A percentile compares a stretch with the other conserved stretches of the same genome.
Evolutionary conservation across 2,113 vertebrate genomes (phyloP).

Genomic region (Phasianus colchicus): DNA sequence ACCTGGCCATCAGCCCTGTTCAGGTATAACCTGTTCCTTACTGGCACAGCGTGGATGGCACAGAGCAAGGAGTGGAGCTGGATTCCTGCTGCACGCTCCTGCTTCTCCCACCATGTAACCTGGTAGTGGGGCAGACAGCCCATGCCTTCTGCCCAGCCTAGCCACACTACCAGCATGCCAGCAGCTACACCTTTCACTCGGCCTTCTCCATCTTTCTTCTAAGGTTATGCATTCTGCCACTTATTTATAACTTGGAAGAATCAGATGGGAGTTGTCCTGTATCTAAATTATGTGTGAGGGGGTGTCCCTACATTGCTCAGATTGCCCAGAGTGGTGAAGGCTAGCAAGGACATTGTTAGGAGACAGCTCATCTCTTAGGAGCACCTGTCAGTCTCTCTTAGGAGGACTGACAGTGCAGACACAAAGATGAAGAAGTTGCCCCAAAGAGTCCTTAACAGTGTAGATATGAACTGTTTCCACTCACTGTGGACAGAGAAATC

Average conservation of each 20-base stretch:
- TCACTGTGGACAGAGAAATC: not conserved
- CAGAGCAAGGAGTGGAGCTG: not conserved
- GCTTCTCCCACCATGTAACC: not conserved
- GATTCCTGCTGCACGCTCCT: not conserved
- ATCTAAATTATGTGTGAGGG: rapidly evolving
- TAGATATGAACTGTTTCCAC: not conserved
- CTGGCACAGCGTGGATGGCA: no score
- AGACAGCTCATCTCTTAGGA: not conserved
- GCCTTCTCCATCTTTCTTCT: not conserved
- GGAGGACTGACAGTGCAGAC: not conserved
- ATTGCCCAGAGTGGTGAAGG: not conserved
- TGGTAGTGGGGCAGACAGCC: not conserved
- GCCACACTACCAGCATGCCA: not conserved
- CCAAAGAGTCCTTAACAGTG: not conserved
- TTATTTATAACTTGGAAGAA: not conserved
- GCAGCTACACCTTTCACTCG: not conserved
- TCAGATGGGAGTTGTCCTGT: not conserved
- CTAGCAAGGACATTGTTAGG: not conserved
- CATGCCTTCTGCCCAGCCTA: not conserved
- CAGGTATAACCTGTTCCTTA: no score
- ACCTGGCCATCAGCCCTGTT: no score
- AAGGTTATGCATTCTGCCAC: not conserved
- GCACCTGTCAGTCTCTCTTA: not conserved
- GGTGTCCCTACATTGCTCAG: not conserved
- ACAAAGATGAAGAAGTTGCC: not conserved